Evolutionary conservation across 2,888 invertebrate genomes (phyloP).

Genomic region (Epistrophe grossulariae): DNA sequence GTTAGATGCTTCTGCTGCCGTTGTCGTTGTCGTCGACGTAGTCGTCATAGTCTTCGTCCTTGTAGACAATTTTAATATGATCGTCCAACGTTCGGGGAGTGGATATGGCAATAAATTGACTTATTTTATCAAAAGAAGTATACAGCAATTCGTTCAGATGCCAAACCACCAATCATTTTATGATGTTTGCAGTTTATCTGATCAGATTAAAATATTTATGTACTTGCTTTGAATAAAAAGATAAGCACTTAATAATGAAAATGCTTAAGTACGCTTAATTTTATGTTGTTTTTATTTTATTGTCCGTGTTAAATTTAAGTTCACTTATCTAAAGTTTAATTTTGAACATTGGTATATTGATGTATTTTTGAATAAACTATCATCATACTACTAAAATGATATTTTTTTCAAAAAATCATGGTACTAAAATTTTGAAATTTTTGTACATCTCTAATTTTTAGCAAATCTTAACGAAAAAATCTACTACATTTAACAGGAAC

Average conservation of each 20-base stretch:
- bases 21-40: slow-evolving; percentile 9
- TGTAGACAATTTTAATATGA: slow-evolving; percentile 67
- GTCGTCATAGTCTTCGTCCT: slow-evolving; percentile 47
- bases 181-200: slow-evolving; percentile 51
- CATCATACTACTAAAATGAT: no score
- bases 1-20: slow-evolving; percentile 18
- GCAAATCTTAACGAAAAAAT: no score
- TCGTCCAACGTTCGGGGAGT: slow-evolving; percentile 58
- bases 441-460: no score
- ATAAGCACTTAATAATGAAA: slow-evolving; percentile 38
- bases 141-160: background rate
- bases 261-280: background rate
- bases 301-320: background rate
- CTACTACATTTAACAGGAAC: no score
- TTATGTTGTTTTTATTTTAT: background rate
- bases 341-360: no score
- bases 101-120: slow-evolving; percentile 59
- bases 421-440: no score
- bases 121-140: slow-evolving; percentile 58
- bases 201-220: slow-evolving; percentile 37
- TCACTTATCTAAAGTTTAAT: no score
- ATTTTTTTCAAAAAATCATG: no score
- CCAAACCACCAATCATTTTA: slow-evolving; percentile 24
- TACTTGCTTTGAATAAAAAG: slow-evolving; percentile 15
- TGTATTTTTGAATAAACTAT: no score